These are phyloP conservation scores for Dasysyrphus albostriatus DNA, from an alignment of 2,888 invertebrate species.

Conservation along the genomic window DNA sequence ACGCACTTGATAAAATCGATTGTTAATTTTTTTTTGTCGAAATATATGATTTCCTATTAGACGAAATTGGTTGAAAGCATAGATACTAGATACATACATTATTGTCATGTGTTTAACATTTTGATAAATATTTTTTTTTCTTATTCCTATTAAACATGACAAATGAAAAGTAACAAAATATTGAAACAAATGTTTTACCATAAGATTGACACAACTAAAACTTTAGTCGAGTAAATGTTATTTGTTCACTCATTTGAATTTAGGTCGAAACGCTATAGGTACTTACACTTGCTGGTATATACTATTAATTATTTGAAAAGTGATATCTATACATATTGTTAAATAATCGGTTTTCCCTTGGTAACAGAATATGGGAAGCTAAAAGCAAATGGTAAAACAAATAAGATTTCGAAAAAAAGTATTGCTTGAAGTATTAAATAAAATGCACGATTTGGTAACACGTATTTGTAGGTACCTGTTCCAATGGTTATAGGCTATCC, in stretches of 20 bases:
- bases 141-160: constrained; percentile 1
- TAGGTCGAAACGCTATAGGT: constrained; percentile 34
- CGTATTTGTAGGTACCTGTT: no score
- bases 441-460: no score
- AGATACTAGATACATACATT: background rate
- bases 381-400: background rate
- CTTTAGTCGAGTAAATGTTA: background rate
- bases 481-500: no score
- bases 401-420: background rate
- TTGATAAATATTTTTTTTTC: background rate
- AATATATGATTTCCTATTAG: background rate
- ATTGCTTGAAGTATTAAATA: background rate
- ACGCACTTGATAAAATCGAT: background rate
- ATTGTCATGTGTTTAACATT: constrained; percentile 2
- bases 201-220: constrained; percentile 32
- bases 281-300: constrained; percentile 9
- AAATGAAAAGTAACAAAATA: constrained; percentile 19
- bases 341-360: constrained; percentile 1
- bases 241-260: constrained; percentile 13
- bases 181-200: constrained; percentile 36
- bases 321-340: background rate
- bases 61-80: background rate
- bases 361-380: background rate
- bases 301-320: constrained; percentile 7
- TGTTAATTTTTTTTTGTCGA: background rate